These are phyloP conservation scores for Sarcoramphus papa DNA, from an alignment of 2,797 vertebrate genomes.

Conservation along the genomic window DNA sequence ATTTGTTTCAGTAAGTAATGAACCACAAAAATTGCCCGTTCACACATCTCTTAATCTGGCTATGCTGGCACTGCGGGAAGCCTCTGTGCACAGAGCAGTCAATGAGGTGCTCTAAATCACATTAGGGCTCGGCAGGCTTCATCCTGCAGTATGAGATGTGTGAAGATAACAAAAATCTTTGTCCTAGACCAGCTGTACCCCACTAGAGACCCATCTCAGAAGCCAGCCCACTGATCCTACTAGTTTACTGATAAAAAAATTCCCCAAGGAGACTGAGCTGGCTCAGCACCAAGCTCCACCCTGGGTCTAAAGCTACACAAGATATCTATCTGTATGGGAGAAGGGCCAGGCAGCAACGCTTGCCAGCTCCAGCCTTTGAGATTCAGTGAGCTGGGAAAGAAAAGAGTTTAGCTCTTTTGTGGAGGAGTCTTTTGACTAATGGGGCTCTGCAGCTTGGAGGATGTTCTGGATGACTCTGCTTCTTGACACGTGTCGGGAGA, in stretches of 20 bases:
- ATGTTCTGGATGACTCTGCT: background rate
- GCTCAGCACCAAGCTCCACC: background rate
- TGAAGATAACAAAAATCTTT: background rate
- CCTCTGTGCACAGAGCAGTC: background rate
- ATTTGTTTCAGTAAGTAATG: background rate
- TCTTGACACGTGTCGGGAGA: rapidly evolving
- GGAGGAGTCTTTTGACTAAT: background rate
- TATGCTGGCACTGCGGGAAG: background rate
- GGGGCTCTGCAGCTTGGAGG: background rate
- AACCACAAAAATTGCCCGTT: constrained; percentile 3
- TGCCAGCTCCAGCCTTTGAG: background rate
- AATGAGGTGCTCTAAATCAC: background rate
- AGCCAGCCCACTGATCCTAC: background rate
- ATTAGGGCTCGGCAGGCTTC: background rate
- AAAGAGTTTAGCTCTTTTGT: background rate
- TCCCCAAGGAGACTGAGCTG: rapidly evolving
- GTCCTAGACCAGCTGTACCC: background rate
- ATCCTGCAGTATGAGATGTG: background rate
- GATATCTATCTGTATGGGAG: background rate
- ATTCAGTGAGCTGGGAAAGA: background rate
- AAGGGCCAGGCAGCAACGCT: background rate
- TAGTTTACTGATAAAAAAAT: background rate
- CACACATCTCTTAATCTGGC: background rate
- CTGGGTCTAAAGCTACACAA: background rate
- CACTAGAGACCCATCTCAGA: background rate